Base-by-base conservation (phyloP, 2,797 vertebrate species). In the Scolopax bukidnonensis region DNA sequence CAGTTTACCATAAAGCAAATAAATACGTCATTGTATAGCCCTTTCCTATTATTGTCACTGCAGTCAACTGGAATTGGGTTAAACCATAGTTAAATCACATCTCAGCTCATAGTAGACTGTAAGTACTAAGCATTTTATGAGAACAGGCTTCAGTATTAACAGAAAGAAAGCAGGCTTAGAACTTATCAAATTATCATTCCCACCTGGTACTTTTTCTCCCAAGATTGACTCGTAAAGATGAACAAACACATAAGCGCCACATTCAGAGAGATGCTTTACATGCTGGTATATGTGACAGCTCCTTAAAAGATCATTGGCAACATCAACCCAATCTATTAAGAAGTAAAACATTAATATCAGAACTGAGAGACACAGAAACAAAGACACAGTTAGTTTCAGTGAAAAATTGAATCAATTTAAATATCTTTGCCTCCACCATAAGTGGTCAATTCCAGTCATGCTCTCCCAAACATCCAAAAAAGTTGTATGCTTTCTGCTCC, bases 201-300 rank as follows among this genome's bases (percentile, higher is more conserved):
- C 97, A 99, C 99, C 99, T 98, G 99, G 99, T 79, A 99, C 99
- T 74, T 98, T 98, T 95, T 99, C 99, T 92, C 98, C 99, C 75
- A 99, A 95, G 95, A 99, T 98, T 50, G 98, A 98, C 69, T 99
- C 98, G 91, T 99, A 99, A 82, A 99, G 98, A 65, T 30, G 61
- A 94, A 99, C 97, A 95, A 99, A 99, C 73, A 99, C 97, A 57
- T 98, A 97, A 89, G 99, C 98, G 94, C 98, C 98, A 92, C 99
- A 99, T 59, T 99, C 99, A 3, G 98, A 97, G 88, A 99, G 97
- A 88, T 96, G 97, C 33, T 95, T 97, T 95, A 99, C 96, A 69
- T 92, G 98, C 74, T 98, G 95, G 86, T 98, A 98, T 96, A 99
- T 90, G 90, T 98, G 98, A 98, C 99, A 99, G 97, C 98, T 99